phyloP scores from a whole-genome alignment of 1,140 invertebrate species.

The Microplitis demolitor region DNA sequence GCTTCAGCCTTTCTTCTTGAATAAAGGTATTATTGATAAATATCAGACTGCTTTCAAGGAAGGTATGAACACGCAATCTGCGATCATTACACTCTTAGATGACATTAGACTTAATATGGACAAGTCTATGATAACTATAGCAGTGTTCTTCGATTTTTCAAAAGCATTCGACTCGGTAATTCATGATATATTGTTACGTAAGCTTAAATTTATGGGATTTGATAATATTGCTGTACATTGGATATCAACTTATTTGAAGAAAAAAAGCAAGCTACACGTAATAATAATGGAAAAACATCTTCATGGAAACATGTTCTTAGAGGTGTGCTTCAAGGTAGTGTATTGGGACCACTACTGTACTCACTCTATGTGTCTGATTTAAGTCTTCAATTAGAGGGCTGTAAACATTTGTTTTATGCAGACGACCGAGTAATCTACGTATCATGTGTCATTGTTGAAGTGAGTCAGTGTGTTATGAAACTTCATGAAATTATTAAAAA shows the following conservation, averaged over 20 bases:
- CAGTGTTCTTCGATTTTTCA: conserved; percentile 22
- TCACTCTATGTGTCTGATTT: neutral
- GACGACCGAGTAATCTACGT: conserved; percentile 19
- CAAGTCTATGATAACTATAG: conserved; percentile 1
- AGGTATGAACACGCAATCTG: conserved; percentile 13
- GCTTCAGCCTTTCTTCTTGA: neutral
- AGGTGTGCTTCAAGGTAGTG: neutral
- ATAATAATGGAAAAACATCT: neutral
- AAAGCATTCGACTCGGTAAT: conserved; percentile 31
- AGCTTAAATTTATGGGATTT: conserved; percentile 19
- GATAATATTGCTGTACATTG: neutral
- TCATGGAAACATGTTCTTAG: neutral
- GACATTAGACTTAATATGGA: conserved; percentile 20
- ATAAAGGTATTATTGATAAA: neutral
- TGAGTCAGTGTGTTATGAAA: too few species aligned
- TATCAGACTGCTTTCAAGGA: conserved; percentile 14
- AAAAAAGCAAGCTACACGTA: neutral
- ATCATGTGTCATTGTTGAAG: too few species aligned
- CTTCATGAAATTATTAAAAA: too few species aligned
- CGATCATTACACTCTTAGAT: conserved; percentile 17
- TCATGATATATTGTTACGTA: conserved; percentile 23
- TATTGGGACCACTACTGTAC: neutral
- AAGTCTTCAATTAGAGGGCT: neutral
- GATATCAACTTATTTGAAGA: neutral
- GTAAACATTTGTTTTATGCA: conserved; percentile 15